These are phyloP conservation scores for Polylopha cassiicola DNA, from an alignment of 2,888 invertebrate species.

Conservation along the genomic window DNA sequence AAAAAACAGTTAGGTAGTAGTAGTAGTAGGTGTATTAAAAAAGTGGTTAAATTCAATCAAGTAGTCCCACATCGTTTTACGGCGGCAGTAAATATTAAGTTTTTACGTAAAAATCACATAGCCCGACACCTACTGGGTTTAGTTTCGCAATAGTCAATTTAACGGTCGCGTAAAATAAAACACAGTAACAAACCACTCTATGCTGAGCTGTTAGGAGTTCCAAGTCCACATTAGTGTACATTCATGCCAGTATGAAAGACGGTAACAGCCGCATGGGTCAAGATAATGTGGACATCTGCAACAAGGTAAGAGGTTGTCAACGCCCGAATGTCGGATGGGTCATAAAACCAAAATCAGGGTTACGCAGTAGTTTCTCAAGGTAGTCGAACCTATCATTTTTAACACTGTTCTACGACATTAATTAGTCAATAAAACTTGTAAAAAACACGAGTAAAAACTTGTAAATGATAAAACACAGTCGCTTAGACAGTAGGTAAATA, in stretches of 20 bases:
- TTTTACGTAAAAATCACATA: too few relatives aligned
- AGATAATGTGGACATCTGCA: constrained; percentile 6
- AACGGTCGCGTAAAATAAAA: constrained; percentile 24
- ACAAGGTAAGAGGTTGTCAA: constrained; percentile 22
- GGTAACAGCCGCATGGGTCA: constrained; percentile 12
- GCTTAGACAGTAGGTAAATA: too few relatives aligned
- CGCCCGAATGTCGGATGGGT: constrained; percentile 30
- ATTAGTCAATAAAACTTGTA: constrained; percentile 12
- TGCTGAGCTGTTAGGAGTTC: constrained; percentile 7
- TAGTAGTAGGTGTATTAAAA: too few relatives aligned
- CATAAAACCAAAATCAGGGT: constrained; percentile 42
- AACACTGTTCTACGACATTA: constrained; percentile 8
- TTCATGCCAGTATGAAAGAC: constrained; percentile 4
- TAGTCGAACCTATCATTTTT: constrained; percentile 22
- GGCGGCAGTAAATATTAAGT: too few relatives aligned
- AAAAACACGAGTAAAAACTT: too few relatives aligned
- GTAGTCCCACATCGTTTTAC: too few relatives aligned
- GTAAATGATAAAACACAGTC: too few relatives aligned
- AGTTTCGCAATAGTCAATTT: constrained; percentile 21
- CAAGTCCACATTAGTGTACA: not conserved
- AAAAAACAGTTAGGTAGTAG: too few relatives aligned
- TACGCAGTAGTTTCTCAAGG: constrained; percentile 33
- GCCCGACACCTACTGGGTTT: too few relatives aligned
- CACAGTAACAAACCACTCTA: constrained; percentile 12
- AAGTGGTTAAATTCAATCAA: too few relatives aligned